Evolutionary conservation across 2,113 vertebrate species (phyloP), one percentile per base, ranked within the genome.

Genomic region (Lonchura striata): DNA sequence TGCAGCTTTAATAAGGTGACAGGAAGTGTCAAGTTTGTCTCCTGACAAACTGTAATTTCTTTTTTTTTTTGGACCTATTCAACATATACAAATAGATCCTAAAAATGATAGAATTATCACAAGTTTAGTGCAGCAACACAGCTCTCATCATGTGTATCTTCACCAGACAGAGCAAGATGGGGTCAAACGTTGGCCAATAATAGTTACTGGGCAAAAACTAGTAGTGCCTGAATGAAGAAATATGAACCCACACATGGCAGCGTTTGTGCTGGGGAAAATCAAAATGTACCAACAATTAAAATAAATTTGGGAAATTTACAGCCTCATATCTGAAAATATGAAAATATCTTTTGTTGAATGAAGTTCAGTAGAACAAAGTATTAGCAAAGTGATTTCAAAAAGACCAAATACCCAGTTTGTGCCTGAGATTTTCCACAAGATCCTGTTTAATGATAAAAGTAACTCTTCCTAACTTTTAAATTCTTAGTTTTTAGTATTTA

Each of bases 331-430:
- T 60, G 52, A 82, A 83, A 82, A 79, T 46, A 49, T 60, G 52
- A 82, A 83, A 82, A 79, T 46, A 49, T 14, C 7, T 39, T 75
- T 57, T 46, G 30, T 27, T 75, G 13, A 70, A 50, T 68, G 10
- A 4, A 82, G 10, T 31, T 75, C 31, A 50, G 27, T 35, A 14
- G 13, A 28, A 5, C 6, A 52, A 60, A 76, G 6, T 70, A 56
- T 27, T 37, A 37, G 9, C 24, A 68, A 57, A 69, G 7, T n/a
- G 24, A 64, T 64, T 35, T 79, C 6, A 42, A 71, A 79, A 47
- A 68, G 33, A 47, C 4, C 0, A 1, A 46, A 37, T 10, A 75
- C 4, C 4, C 27, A n/a, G 7, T 25, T 30, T 46, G 4, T 49
- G 11, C 35, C 31, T 68, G 13, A 63, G 7, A 35, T 88, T 86